phyloP scores from a whole-genome alignment of 2,888 invertebrate genomes.

The Rhabditophanes sp. region DNA sequence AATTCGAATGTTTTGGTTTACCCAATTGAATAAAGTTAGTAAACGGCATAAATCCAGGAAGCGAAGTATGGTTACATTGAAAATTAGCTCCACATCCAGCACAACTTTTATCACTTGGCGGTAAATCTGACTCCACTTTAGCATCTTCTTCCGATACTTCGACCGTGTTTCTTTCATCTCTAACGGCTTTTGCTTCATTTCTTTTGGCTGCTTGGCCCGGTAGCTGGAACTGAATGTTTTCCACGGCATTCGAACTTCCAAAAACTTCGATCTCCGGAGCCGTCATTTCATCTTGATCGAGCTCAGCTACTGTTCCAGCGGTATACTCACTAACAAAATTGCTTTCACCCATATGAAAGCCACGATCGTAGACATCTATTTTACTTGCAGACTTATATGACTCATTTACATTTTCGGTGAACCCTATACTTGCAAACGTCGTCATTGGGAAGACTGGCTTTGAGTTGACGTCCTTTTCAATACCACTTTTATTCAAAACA shows the following conservation, averaged over 20 bases:
- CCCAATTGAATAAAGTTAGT: no score
- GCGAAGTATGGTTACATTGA: conserved; percentile 47
- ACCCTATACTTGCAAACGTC: no score
- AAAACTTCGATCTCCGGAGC: conserved; percentile 14
- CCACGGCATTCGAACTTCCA: conserved; percentile 25
- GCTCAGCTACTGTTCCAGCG: conserved; percentile 24
- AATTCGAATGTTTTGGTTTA: conserved; percentile 14
- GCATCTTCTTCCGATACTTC: conserved; percentile 2
- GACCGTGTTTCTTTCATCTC: conserved; percentile 1
- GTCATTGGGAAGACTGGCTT: no score
- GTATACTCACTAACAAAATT: conserved; percentile 32
- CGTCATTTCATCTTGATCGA: conserved; percentile 32
- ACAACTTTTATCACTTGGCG: conserved; percentile 40
- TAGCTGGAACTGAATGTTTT: conserved; percentile 31
- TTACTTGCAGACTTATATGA: no score
- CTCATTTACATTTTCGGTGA: no score
- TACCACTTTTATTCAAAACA: background rate
- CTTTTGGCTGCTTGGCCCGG: conserved; percentile 16
- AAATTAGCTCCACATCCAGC: conserved; percentile 48
- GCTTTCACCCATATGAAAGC: conserved; percentile 32
- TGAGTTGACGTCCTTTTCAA: conserved; percentile 9
- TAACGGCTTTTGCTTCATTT: background rate
- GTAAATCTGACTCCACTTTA: conserved; percentile 15
- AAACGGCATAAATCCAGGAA: conserved; percentile 48
- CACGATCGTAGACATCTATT: conserved; percentile 13